These are phyloP conservation scores for Trichomycterus rosablanca DNA, from an alignment of 2,113 vertebrate species.

Conservation along the genomic window DNA sequence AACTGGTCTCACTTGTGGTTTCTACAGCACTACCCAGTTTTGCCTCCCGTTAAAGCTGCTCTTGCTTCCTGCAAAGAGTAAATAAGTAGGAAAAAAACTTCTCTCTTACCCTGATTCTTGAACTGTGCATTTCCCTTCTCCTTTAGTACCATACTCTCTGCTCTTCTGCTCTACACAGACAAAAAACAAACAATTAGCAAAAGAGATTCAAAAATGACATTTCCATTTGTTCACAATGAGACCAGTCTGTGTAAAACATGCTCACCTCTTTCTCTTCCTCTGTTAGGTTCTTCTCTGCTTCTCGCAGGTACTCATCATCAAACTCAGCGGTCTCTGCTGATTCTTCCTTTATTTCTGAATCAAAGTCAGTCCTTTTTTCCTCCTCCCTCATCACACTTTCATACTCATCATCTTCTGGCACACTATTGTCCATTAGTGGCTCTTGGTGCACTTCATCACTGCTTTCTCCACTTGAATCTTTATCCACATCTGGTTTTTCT, in stretches of 20 bases:
- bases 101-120: conserved; percentile 80
- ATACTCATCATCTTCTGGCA: neutral
- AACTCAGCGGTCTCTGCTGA: conserved; percentile 26
- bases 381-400: conserved; percentile 29
- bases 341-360: conserved; percentile 44
- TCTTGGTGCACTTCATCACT: neutral
- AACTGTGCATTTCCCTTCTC: conserved; percentile 86
- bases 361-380: conserved; percentile 34
- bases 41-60: too few species aligned
- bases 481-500: neutral
- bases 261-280: conserved; percentile 54
- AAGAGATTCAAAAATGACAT: too few species aligned
- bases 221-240: neutral
- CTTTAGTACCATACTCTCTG: conserved; percentile 78
- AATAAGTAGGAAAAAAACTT: neutral
- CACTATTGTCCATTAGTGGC: neutral
- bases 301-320: conserved; percentile 51
- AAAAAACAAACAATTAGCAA: neutral
- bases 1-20: too few species aligned
- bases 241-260: neutral
- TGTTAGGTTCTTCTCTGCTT: conserved; percentile 48
- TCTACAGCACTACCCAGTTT: too few species aligned
- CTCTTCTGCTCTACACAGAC: conserved; percentile 72
- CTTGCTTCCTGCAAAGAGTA: neutral
- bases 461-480: neutral